Evolutionary conservation across 2,797 vertebrate genomes (phyloP), one percentile per base, ranked within the genome.

Genomic region (Cyprinella venusta): DNA sequence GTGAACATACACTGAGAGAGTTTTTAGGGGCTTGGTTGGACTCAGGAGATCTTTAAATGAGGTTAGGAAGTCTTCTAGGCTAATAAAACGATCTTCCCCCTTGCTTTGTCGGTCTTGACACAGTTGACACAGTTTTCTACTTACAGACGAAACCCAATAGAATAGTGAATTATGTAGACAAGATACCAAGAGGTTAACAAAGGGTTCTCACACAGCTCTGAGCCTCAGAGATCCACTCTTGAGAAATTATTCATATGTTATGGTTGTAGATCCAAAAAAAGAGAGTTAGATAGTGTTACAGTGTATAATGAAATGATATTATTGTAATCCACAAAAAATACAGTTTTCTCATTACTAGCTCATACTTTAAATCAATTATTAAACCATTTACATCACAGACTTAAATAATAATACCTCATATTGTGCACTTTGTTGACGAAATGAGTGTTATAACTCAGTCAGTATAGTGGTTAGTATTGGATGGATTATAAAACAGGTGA

Each of bases 81-180:
- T 76, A 42, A 65, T 26, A 50, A 64, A 76, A 82, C 1, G 2
- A 67, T 26, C 30, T 64, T 42, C 15, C 24, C 45, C 48, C 48
- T 48, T 67, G 69, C 59, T 64, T 64, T 71, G 59, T 52, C 69
- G 61, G 56, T 82, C 80, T 76, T 82, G 80, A 82, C 80, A 76
- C 59, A 42, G 59, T 52, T 81, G 80, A 81, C 70, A 81, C 45
- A 82, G 80, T 76, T 82, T 82, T 76, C 42, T 40, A 75, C 61
- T 36, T 75, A 36, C 21, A 81, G 45, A 54, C 33, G 30, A 40
- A 64, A 67, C 30, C 18, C 2, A 33, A 82, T 76, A 67, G 72
- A 76, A 82, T 65, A n/a, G 48, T 76, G 61, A 82, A 67, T 82
- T 76, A 82, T 82, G 80, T 67, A 67, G 80, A 21, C 61, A 76